Percentiles rank a stretch among this genome's conserved stretches.
phyloP scores from a whole-genome alignment of 2,888 invertebrate genomes.

The Xylophagus ater region DNA sequence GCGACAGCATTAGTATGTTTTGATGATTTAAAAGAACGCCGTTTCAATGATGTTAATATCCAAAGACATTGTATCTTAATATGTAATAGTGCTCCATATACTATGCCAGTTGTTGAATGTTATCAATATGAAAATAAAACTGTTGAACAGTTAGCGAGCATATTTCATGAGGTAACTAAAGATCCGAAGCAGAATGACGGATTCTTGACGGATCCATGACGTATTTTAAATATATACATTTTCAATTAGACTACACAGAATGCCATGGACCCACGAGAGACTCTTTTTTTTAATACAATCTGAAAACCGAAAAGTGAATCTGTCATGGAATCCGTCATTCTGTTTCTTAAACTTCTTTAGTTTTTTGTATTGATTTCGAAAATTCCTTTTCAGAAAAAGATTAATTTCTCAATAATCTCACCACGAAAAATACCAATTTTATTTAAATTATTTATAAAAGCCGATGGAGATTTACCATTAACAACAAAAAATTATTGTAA shows the following conservation, averaged over 20 bases:
- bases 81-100: constrained; percentile 86
- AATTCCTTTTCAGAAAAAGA: constrained; percentile 59
- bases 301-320: too few species aligned
- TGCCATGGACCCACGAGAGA: too few species aligned
- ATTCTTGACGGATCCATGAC: too few species aligned
- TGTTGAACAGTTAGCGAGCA: constrained; percentile 71
- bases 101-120: constrained; percentile 69
- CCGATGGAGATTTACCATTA: constrained; percentile 73
- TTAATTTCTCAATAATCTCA: constrained; percentile 77
- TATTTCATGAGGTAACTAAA: constrained; percentile 67
- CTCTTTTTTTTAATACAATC: too few species aligned
- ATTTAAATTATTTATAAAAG: constrained; percentile 79
- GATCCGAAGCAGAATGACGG: constrained; percentile 1
- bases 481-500: constrained; percentile 86
- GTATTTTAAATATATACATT: too few species aligned
- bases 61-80: constrained; percentile 48
- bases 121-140: constrained; percentile 61
- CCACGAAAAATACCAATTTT: constrained; percentile 80
- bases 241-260: too few species aligned
- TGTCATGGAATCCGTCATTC: too few species aligned
- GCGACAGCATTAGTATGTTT: constrained; percentile 79
- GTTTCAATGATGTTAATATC: constrained; percentile 30
- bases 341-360: too few species aligned
- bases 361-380: not conserved
- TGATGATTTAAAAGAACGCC: constrained; percentile 64